Evolutionary conservation across 2,888 invertebrate species (phyloP), one percentile per base, ranked within the genome.

Genomic region (Volucella bombylans): DNA sequence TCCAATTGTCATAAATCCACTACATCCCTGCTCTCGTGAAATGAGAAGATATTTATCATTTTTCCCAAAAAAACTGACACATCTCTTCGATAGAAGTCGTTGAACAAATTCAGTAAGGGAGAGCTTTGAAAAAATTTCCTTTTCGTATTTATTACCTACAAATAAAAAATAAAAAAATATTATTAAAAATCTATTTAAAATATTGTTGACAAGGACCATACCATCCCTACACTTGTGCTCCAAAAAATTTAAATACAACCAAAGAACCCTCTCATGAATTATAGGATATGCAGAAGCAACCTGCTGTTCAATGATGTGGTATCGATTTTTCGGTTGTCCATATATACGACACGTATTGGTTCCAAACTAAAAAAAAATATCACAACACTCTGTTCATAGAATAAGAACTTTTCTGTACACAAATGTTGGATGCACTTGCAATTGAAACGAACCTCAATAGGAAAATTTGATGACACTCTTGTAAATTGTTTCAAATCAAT

Each of bases 191-290:
- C 9, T n/a, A 14, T 38, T n/a, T 0, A 43, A 14, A 8, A 14
- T 9, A 0, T 6, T 2, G 12, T 14, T 8, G 8, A 15, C 1
- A 47, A 14, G 2, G 45, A 38, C 11, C 89, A 86, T 76, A 90
- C 90, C 91, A 88, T 90, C 90, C 74, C 88, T 78, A 14, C 86
- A 85, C 90, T 95, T 95, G 88, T 94, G 94, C 81, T 94, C 93
- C 65, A 95, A 91, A 90, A 95, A 95, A 79, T 93, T 92, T 8
- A 94, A 93, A 89, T 94, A 94, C 2, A 95, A 90, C 1, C 93
- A 90, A 2, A 95, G 86, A 9, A 94, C 94, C 64, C 94, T 92
- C 88, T 95, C 95, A 87, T 95, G 95, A 82, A 95, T 92, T 2
- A 95, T 86, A 0, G 95, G 95, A 89, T 95, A 95, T 0, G 93